These are phyloP conservation scores for Eupristina koningsbergeri DNA, from an alignment of 1,140 invertebrate genomes.

Conservation along the genomic window DNA sequence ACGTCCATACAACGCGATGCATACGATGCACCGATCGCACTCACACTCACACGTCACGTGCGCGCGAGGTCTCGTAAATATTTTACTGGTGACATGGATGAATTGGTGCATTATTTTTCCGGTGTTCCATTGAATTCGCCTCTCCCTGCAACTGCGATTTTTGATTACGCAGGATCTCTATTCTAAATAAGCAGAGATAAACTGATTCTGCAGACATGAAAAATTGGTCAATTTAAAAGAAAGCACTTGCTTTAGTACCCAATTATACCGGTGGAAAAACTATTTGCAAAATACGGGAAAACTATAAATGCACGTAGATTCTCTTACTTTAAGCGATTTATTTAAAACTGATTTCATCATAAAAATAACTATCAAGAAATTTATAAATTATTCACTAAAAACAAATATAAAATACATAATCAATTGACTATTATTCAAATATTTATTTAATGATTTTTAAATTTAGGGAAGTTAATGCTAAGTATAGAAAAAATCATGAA, in stretches of 20 bases:
- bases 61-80: neutral
- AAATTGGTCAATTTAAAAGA: neutral
- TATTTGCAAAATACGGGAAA: neutral
- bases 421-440: no score
- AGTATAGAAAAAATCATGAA: no score
- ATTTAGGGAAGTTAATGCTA: no score
- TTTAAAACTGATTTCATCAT: neutral
- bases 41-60: neutral
- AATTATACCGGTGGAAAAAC: neutral
- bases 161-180: neutral
- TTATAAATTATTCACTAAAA: neutral
- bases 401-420: no score
- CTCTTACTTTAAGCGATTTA: no score
- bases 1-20: neutral
- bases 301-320: no score
- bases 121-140: neutral
- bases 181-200: no score
- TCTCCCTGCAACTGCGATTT: neutral
- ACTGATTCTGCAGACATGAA: neutral
- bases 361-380: neutral
- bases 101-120: neutral
- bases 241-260: neutral
- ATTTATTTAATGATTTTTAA: no score
- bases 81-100: neutral
- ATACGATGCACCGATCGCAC: neutral